Percentiles rank a stretch among this genome's conserved stretches.
Conservation (phyloP, 2,113 vertebrate genomes). For the Pipra filicauda region DNA sequence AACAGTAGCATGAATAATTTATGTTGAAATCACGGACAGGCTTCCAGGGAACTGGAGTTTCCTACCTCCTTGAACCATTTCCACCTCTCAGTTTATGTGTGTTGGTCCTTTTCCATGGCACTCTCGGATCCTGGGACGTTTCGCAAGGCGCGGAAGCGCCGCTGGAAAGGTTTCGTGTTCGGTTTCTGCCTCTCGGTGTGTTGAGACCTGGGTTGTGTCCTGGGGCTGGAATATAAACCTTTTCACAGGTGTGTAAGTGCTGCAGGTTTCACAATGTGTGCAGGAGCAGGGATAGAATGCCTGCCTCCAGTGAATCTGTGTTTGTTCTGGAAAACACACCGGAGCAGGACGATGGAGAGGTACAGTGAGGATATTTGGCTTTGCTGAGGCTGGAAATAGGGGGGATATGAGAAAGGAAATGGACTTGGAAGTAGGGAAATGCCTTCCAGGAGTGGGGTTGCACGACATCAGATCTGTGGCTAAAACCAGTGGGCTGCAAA, state of each 20-base stretch:
- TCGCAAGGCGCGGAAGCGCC: background rate
- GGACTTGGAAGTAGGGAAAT: background rate
- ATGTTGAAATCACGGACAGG: background rate
- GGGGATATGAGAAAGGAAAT: background rate
- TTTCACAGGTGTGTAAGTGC: background rate
- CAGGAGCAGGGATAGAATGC: too few relatives aligned
- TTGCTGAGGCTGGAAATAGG: background rate
- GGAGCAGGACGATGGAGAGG: background rate
- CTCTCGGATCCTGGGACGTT: background rate
- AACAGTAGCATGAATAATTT: background rate
- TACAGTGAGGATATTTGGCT: rapidly evolving
- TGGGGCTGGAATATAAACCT: background rate
- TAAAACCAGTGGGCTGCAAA: background rate
- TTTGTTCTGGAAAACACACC: background rate
- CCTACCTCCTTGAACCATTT: background rate
- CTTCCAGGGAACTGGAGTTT: background rate
- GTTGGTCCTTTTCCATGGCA: background rate
- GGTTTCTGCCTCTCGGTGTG: background rate
- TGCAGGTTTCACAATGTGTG: background rate
- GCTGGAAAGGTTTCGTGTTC: background rate
- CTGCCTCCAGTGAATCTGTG: background rate
- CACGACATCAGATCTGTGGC: rapidly evolving
- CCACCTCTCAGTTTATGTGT: background rate
- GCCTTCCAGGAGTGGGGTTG: background rate
- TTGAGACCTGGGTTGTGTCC: background rate